Evolutionary conservation across 1,140 invertebrate genomes (phyloP), one percentile per base, ranked within the genome.

Genomic region (Halyomorpha halys): DNA sequence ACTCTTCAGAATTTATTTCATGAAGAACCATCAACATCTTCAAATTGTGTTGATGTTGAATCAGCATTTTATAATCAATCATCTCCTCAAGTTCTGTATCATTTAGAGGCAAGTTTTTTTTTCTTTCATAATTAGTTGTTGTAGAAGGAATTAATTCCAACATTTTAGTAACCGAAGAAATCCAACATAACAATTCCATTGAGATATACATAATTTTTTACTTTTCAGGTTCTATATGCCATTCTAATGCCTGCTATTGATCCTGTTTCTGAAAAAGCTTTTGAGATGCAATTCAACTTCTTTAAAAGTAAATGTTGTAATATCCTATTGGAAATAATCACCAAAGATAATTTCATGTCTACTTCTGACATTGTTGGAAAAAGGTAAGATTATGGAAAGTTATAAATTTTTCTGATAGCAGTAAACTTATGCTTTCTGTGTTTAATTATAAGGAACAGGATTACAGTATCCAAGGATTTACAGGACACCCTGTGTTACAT

Each of bases 161-260:
- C 44, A 25, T 34, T 25, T 53, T 49, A 60, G 54, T 66, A 56
- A 61, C 64, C 0, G 18, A n/a, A n/a, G n/a, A n/a, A n/a, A n/a
- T n/a, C n/a, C n/a, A n/a, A n/a, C n/a, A n/a, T n/a, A n/a, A n/a
- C n/a, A n/a, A n/a, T n/a, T 23, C 2, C 25, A 11, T 62, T 68
- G 2, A 15, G 1, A 44, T 54, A 68, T 54, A 44, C 65, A 4
- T 63, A 63, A 49, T 54, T 65, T 60, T 61, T 62, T 34, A 53
- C 53, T 39, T 66, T 76, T n/a, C 76, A 94, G 83, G 91, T 95
- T 53, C 76, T 94, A 56, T 95, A 97, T 74, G 86, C 90, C 56
- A 79, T 97, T 71, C 76, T 98, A 44, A 94, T 98, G 85, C 94
- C 94, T 16, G 90, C 93, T 13, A 74, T 86, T 27, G 90, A 93